A percentile compares a stretch with the other conserved stretches of the same genome.
These are phyloP conservation scores for Heliconius eleuchia DNA, from an alignment of 1,140 invertebrate species.

Conservation along the genomic window DNA sequence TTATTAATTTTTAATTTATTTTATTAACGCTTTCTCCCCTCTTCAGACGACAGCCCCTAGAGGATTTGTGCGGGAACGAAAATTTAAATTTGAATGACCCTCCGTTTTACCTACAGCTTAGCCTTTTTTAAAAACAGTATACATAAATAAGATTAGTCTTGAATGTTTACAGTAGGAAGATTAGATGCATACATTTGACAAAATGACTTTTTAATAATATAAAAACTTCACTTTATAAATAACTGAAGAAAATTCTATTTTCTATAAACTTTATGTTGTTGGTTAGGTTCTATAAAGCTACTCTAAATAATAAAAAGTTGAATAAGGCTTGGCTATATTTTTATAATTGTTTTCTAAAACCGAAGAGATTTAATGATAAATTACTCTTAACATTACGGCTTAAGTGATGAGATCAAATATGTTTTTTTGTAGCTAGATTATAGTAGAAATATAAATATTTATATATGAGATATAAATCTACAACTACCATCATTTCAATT, in stretches of 20 bases:
- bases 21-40: slow-evolving; percentile 74
- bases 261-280: too few species aligned
- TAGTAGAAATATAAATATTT: too few species aligned
- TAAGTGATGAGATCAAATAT: too few species aligned
- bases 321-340: too few species aligned
- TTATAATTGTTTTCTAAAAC: too few species aligned
- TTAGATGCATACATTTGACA: slow-evolving; percentile 15
- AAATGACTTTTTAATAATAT: background rate
- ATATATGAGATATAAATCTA: background rate
- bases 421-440: too few species aligned
- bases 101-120: slow-evolving; percentile 48
- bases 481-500: background rate
- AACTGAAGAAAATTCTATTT: background rate
- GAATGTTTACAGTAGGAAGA: slow-evolving; percentile 21
- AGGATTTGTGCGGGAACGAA: slow-evolving; percentile 67
- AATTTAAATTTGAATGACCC: slow-evolving; percentile 80
- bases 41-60: slow-evolving; percentile 54
- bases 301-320: too few species aligned
- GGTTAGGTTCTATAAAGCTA: too few species aligned
- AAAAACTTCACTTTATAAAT: background rate
- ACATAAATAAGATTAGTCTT: slow-evolving; percentile 23
- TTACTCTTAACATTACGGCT: too few species aligned
- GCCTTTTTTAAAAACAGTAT: slow-evolving; percentile 33
- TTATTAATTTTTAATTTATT: slow-evolving; percentile 82
- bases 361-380: too few species aligned